These are phyloP conservation scores for Troglohyphantes excavatus DNA, from an alignment of 2,888 invertebrate species.

Conservation along the genomic window DNA sequence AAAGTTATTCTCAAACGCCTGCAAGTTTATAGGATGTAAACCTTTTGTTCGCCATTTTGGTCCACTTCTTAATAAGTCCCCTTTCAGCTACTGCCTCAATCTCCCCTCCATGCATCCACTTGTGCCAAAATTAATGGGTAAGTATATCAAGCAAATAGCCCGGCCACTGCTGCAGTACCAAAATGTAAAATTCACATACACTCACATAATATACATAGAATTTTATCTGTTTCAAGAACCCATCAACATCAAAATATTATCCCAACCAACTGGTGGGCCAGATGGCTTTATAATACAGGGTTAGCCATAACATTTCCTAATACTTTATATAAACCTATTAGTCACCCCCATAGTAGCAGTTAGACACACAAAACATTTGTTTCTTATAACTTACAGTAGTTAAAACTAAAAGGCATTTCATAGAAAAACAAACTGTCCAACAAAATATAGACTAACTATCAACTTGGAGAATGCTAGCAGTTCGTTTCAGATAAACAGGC, in stretches of 20 bases:
- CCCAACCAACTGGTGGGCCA: conserved; percentile 40
- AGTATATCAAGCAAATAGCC: conserved; percentile 77
- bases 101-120: conserved; percentile 74
- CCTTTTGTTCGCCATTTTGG: conserved; percentile 79
- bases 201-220: conserved; percentile 76
- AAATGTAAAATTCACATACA: conserved; percentile 70
- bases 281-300: conserved; percentile 57
- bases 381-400: conserved; percentile 65
- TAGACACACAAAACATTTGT: conserved; percentile 69
- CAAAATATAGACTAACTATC: conserved; percentile 75
- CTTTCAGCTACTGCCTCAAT: conserved; percentile 50
- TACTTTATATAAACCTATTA: conserved; percentile 66
- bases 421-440: conserved; percentile 74
- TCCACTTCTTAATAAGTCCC: conserved; percentile 58
- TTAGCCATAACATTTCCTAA: conserved; percentile 47
- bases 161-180: conserved; percentile 69
- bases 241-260: conserved; percentile 63
- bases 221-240: conserved; percentile 59
- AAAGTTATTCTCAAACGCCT: conserved; percentile 35
- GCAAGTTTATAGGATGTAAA: conserved; percentile 66
- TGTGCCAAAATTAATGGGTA: conserved; percentile 67
- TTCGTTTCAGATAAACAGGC: conserved; percentile 71
- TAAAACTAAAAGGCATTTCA: conserved; percentile 71
- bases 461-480: conserved; percentile 72
- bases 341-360: conserved; percentile 48